Conservation (phyloP, 2,113 vertebrate species). For the pig (Sus scrofa) region T2T-Sscrofa CM000817.6:125571501-125572000, state of each 20-base stretch:
- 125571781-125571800: not conserved
- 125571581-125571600: conserved; percentile 2
- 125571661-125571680: not conserved
- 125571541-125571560: not conserved
- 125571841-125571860: not conserved
- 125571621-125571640: not conserved
- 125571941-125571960: not conserved
- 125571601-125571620: not conserved
- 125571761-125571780: not conserved
- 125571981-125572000: not conserved
- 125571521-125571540: not conserved
- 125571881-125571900: not conserved
- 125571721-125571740: not conserved
- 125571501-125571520: not conserved
- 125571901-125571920: not conserved
- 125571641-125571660: not conserved
- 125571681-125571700: not conserved
- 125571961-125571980: not conserved
- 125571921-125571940: not conserved
- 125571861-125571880: not conserved
- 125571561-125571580: not conserved
- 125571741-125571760: not conserved
- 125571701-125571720: not conserved
- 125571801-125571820: not conserved
- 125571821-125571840: not conserved